Evolutionary conservation across 2,113 vertebrate species (phyloP), one percentile per base, ranked within the genome.

Genomic region (Pomatorhinus ruficollis): DNA sequence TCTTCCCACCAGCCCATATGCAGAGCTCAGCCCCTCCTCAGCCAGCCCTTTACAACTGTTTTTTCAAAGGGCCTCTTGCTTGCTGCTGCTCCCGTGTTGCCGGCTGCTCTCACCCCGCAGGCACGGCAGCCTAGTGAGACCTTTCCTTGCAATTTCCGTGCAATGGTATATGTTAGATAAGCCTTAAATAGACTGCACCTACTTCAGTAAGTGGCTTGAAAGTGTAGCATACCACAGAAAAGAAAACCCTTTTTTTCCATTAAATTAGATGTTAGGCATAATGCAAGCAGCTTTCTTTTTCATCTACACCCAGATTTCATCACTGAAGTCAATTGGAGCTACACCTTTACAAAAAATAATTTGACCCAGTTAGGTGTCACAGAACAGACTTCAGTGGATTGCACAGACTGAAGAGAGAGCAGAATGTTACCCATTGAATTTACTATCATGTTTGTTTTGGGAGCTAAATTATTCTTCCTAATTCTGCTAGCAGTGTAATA

Each of bases 381-480:
- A 78, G 56, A 91, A 91, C 50, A 86, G 66, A 47, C 50, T 85
- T 80, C 28, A 30, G 76, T 57, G 82, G 24, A 74, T 78, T 83
- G 33, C 68, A 85, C 5, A 65, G 82, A 31, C 69, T 93, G 59
- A 83, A 83, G 83, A 74, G 81, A 59, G 16, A 95, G 84, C 54
- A 93, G 78, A 93, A 87, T 66, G 79, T 53, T 90, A 89, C 94
- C 84, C 87, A 81, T 80, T 91, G 84, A 93, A 95, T 95, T 96
- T 96, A 96, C 93, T 96, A 94, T 77, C 56, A 59, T 95, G 82
- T 96, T 96, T 96, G 89, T 95, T 96, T 95, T 78, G 82, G 89
- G 81, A 97, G 83, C 88, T 97, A 93, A 97, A 93, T 95, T 91
- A 97, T 96, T 95, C 92, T 75, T 96, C 40, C 83, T 95, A 96